Conservation (phyloP, 2,888 invertebrate genomes). For the Scaptomyza cyrtandrae region DNA sequence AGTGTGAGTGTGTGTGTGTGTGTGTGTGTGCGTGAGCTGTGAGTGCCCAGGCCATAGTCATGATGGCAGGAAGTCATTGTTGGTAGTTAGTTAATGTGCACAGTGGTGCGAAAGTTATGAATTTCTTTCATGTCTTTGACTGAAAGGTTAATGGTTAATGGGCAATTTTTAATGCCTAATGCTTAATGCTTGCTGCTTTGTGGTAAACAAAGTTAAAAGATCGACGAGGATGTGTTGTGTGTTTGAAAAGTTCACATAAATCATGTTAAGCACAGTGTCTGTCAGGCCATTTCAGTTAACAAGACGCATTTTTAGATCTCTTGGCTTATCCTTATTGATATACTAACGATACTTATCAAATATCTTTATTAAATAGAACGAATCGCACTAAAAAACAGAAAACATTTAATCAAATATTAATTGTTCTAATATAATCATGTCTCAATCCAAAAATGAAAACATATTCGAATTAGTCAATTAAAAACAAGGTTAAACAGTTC, state of each 20-base stretch:
- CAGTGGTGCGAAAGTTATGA: constrained; percentile 77
- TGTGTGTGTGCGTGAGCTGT: constrained; percentile 13
- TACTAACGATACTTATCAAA: no score
- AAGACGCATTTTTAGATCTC: no score
- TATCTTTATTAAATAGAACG: no score
- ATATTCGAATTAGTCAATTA: no score
- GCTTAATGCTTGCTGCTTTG: constrained; percentile 12
- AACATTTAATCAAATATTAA: no score
- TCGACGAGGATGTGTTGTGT: constrained; percentile 2
- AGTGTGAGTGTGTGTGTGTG: constrained; percentile 12
- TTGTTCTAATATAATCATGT: no score
- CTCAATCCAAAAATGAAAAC: no score
- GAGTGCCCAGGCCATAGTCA: constrained; percentile 34
- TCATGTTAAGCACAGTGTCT: constrained; percentile 7
- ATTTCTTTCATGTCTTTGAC: constrained; percentile 42
- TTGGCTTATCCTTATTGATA: no score
- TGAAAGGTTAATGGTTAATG: constrained; percentile 44
- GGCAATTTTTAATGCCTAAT: constrained; percentile 24
- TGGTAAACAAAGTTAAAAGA: not conserved
- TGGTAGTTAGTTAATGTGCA: constrained; percentile 80
- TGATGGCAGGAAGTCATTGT: constrained; percentile 76
- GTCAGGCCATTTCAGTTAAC: no score
- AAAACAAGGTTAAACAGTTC: no score
- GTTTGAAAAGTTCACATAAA: constrained; percentile 18
- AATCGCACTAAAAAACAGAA: no score